A percentile compares a stretch with the other conserved stretches of the same genome.
Conservation (phyloP, 2,888 invertebrate species). For the Ichneumoninae sp. region DNA sequence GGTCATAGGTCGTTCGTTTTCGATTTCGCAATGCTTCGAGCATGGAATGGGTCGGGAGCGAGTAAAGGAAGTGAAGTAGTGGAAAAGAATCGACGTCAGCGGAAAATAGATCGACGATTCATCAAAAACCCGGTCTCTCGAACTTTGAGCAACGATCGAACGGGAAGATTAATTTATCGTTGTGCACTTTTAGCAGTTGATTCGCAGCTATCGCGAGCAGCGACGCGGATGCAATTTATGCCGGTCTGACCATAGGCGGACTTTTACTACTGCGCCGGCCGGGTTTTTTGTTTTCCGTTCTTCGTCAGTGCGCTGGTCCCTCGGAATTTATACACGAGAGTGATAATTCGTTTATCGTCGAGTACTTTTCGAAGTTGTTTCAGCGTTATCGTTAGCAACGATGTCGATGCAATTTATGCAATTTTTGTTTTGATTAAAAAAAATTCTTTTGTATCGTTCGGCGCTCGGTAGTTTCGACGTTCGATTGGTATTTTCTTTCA, state of each 20-base stretch:
- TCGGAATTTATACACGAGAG: neutral
- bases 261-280: constrained; percentile 29
- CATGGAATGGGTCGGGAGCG: neutral
- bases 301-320: neutral
- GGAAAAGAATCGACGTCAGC: constrained; percentile 44
- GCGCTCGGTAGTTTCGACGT: neutral
- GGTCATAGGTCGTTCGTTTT: constrained; percentile 38
- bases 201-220: neutral
- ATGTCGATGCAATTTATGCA: neutral
- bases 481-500: constrained; percentile 2
- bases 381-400: neutral
- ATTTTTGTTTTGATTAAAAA: neutral
- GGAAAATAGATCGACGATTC: constrained; percentile 41
- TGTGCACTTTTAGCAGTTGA: constrained; percentile 4
- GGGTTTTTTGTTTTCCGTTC: neutral
- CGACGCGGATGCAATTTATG: neutral
- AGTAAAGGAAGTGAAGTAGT: neutral
- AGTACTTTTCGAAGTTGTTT: neutral
- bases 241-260: constrained; percentile 22
- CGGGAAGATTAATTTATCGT: constrained; percentile 27
- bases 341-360: neutral
- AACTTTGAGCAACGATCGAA: neutral
- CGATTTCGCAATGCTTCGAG: constrained; percentile 23
- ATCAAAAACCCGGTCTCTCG: neutral
- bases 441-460: neutral